Evolutionary conservation across 2,797 vertebrate species (phyloP).

Genomic region (Zalophus californianus): DNA sequence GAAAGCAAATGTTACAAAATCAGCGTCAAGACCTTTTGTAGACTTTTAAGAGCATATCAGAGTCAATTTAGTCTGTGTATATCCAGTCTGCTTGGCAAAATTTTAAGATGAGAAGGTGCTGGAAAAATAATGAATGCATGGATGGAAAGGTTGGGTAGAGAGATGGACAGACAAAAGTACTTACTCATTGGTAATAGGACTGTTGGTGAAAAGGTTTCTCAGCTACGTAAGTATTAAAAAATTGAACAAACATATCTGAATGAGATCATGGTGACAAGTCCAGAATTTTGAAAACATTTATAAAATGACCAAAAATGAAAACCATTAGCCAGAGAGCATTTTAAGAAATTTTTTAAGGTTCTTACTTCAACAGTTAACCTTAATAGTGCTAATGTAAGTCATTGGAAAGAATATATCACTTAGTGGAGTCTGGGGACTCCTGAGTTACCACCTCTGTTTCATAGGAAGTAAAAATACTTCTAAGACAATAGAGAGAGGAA

Average conservation of each 20-base stretch:
- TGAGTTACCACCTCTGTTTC: background rate
- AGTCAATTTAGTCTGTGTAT: constrained; percentile 3
- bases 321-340: background rate
- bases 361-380: background rate
- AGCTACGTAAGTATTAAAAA: background rate
- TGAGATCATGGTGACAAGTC: background rate
- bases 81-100: constrained; percentile 3
- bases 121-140: background rate
- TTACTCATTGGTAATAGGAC: background rate
- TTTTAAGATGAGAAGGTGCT: constrained; percentile 29
- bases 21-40: constrained; percentile 54
- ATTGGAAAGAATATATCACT: constrained; percentile 36
- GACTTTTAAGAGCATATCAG: constrained; percentile 32
- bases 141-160: background rate
- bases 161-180: background rate
- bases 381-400: background rate
- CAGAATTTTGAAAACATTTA: background rate
- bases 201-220: constrained; percentile 27
- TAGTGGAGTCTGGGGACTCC: background rate
- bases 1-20: constrained; percentile 60
- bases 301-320: constrained; percentile 31
- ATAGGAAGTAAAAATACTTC: background rate
- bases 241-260: background rate
- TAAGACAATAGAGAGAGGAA: background rate
- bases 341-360: constrained; percentile 26